Base-by-base conservation (phyloP, 2,888 invertebrate species). In the Alsophila aescularia region DNA sequence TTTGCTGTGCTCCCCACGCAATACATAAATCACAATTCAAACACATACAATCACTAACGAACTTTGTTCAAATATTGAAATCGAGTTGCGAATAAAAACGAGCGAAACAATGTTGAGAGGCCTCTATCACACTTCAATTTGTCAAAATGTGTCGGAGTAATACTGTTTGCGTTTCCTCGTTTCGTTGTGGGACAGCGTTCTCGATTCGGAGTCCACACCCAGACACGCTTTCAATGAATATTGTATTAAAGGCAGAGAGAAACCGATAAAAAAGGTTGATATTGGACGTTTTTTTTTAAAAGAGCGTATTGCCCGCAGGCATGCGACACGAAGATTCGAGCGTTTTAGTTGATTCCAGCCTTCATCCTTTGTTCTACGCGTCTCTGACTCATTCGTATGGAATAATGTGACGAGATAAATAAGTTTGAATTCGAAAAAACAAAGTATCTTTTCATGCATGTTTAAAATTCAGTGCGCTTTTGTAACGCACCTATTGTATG, bases 1-100 rank as follows among this genome's bases (percentile, higher is more conserved):
- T 83, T 85, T 72, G 80, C 74, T 62, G 72, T 75, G 75, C 80
- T 51, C 62, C 79, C 81, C 77, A 83, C 81, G 70, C 77, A 70
- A 79, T 81, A 82, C 82, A 83, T 83, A 84, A 70, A 72, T 72
- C 70, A 82, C 81, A 84, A 83, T 85, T 85, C 85, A 86, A 87
- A 80, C 74, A 78, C 75, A 79, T 78, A 81, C 81, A 81, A 78
- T 82, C 83, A 76, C 85, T 90, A 90, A 89, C 90, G 88, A 88
- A 88, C 84, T 73, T 67, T 75, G 81, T 77, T 78, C 83, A 83
- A 87, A 85, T 77, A 81, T 67, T 75, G 77, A 74, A 83, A 85
- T 82, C 74, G 77, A 83, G 78, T 86, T 82, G 75, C 70, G 72
- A 78, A 85, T 81, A 85, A 87, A 87, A 88, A 83, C 72, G 75